Evolutionary conservation across 2,797 vertebrate species (phyloP).

Genomic region (Yasuhikotakia modesta): DNA sequence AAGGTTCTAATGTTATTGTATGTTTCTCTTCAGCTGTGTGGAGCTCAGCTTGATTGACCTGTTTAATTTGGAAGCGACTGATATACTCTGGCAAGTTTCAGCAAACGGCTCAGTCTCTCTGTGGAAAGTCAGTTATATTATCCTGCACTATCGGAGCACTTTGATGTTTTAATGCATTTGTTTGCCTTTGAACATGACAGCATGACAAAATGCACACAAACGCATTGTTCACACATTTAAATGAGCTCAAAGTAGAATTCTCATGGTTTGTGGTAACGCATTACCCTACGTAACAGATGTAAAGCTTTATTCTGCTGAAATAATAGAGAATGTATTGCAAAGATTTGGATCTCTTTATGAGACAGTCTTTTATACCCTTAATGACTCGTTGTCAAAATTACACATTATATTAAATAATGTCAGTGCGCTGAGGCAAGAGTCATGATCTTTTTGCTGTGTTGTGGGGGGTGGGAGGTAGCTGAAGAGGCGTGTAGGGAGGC

Average conservation of each 20-base stretch:
- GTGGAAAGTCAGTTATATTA: constrained; percentile 35
- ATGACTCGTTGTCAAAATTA: constrained; percentile 1
- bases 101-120: background rate
- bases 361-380: background rate
- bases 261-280: background rate
- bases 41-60: constrained; percentile 34
- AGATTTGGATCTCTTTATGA: background rate
- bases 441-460: constrained; percentile 21
- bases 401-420: constrained; percentile 9
- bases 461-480: background rate
- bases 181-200: constrained; percentile 8
- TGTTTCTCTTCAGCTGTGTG: constrained; percentile 29
- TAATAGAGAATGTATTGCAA: background rate
- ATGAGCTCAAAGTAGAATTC: constrained; percentile 9
- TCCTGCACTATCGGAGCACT: constrained; percentile 5
- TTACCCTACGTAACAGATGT: background rate
- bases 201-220: constrained; percentile 30
- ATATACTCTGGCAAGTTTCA: constrained; percentile 36
- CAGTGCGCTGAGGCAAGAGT: background rate
- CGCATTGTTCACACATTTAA: constrained; percentile 23
- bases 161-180: constrained; percentile 43
- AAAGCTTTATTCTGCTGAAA: background rate
- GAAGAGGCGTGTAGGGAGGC: background rate
- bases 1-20: background rate
- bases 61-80: constrained; percentile 40